Evolutionary conservation across 1,140 invertebrate species (phyloP).

Genomic region (Pseudobourletiella spinata): DNA sequence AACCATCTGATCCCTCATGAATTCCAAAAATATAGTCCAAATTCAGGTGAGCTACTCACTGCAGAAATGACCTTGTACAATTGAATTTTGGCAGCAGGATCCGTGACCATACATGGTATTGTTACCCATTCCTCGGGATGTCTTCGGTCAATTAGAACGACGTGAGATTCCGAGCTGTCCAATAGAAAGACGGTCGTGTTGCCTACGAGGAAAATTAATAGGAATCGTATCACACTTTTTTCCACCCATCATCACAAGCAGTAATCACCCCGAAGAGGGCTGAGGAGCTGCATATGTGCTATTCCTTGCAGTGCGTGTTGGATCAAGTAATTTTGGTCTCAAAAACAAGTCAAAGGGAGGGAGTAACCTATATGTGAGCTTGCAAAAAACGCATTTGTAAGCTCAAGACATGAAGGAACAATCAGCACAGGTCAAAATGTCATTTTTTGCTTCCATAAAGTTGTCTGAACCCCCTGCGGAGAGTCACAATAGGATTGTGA

Average conservation of each 20-base stretch:
- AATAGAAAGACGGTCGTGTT: conserved; percentile 14
- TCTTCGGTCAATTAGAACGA: not conserved
- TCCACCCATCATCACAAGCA: not conserved
- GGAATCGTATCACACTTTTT: not conserved
- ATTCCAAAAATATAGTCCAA: not conserved
- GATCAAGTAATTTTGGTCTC: no score
- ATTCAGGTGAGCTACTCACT: conserved; percentile 3
- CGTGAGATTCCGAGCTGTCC: conserved; percentile 6
- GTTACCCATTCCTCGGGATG: conserved; percentile 13
- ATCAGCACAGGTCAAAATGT: no score
- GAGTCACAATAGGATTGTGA: no score
- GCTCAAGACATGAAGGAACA: no score
- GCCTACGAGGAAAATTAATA: not conserved
- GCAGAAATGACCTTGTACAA: conserved; percentile 12
- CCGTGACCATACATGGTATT: conserved; percentile 17
- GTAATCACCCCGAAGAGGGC: no score
- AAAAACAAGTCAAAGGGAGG: no score
- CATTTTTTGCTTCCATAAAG: no score
- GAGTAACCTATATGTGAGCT: not conserved
- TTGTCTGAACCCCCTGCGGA: no score
- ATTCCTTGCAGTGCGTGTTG: no score
- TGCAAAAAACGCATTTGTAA: not conserved
- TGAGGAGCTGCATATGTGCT: no score
- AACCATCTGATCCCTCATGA: not conserved
- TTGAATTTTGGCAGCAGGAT: conserved; percentile 9